Percentiles rank a stretch among this genome's conserved stretches.
Evolutionary conservation across 2,797 vertebrate species (phyloP).

Genomic region (Eulemur mongoz): DNA sequence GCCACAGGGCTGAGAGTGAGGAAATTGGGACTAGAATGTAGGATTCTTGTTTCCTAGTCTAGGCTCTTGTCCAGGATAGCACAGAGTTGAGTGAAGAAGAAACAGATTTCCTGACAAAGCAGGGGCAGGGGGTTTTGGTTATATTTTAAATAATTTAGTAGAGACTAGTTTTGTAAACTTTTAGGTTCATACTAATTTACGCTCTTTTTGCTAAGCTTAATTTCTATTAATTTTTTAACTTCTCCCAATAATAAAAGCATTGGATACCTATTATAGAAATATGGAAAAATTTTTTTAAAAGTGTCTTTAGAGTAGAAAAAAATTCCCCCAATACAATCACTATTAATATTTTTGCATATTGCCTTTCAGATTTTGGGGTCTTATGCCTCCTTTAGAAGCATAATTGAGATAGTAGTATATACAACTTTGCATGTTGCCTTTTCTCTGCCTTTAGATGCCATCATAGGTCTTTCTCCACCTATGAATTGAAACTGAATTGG

Average conservation of each 20-base stretch:
- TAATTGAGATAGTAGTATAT: not conserved
- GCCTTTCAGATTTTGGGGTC: not conserved
- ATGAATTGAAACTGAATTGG: not conserved
- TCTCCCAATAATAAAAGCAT: constrained; percentile 21
- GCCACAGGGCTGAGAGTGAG: not conserved
- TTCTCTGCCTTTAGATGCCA: not conserved
- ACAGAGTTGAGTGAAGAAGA: not conserved
- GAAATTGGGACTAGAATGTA: not conserved
- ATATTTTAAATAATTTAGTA: not conserved
- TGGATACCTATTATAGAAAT: not conserved
- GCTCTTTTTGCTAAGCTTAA: not conserved
- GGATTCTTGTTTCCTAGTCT: not conserved
- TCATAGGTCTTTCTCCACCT: not conserved
- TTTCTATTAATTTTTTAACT: constrained; percentile 14
- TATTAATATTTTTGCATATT: not conserved
- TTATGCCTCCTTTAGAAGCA: not conserved
- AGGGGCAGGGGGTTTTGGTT: not conserved
- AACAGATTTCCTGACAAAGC: not conserved
- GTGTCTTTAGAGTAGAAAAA: not conserved
- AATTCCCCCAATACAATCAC: not conserved
- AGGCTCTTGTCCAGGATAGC: not conserved
- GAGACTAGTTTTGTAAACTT: constrained; percentile 36
- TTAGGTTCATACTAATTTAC: not conserved
- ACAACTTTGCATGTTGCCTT: not conserved
- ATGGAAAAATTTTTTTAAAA: not conserved